phyloP scores from a whole-genome alignment of 2,113 vertebrate species.

The Planiliza haematocheilus region DNA sequence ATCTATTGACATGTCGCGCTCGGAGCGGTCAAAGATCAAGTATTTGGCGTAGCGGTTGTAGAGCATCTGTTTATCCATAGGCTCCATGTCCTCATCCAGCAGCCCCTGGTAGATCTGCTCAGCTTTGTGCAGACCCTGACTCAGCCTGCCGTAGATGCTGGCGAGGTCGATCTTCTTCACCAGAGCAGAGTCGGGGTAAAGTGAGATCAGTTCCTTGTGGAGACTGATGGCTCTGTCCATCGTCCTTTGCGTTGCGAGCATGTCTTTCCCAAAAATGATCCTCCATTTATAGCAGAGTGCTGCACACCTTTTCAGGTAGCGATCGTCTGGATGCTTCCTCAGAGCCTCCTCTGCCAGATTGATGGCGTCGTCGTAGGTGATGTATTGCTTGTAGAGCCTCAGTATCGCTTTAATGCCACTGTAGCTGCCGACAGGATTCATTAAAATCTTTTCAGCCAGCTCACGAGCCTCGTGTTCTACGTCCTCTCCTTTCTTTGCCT shows the following conservation, averaged over 20 bases:
- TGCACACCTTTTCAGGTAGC: background rate
- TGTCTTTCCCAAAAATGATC: background rate
- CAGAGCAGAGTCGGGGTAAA: conserved; percentile 43
- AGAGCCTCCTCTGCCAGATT: no score
- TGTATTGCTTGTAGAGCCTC: no score
- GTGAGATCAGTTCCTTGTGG: conserved; percentile 28
- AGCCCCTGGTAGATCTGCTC: conserved; percentile 47
- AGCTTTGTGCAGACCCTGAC: background rate
- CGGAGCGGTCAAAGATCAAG: background rate
- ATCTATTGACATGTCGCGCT: background rate
- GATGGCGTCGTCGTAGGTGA: no score
- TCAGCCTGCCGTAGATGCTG: conserved; percentile 17
- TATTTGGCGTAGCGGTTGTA: conserved; percentile 47
- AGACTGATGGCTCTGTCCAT: conserved; percentile 13
- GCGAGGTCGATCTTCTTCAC: conserved; percentile 23
- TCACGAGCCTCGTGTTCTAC: no score
- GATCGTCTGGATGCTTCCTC: no score
- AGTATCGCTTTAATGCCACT: no score
- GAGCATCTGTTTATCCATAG: conserved; percentile 32
- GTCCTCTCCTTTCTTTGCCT: background rate
- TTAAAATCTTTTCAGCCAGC: no score
- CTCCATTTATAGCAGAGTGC: conserved; percentile 56
- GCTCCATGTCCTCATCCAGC: conserved; percentile 16
- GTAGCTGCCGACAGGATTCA: no score
- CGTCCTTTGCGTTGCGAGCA: background rate